Evolutionary conservation across 35 echinoderm and acorn worm species (phyloP).

Genomic region (Lytechinus pictus): DNA sequence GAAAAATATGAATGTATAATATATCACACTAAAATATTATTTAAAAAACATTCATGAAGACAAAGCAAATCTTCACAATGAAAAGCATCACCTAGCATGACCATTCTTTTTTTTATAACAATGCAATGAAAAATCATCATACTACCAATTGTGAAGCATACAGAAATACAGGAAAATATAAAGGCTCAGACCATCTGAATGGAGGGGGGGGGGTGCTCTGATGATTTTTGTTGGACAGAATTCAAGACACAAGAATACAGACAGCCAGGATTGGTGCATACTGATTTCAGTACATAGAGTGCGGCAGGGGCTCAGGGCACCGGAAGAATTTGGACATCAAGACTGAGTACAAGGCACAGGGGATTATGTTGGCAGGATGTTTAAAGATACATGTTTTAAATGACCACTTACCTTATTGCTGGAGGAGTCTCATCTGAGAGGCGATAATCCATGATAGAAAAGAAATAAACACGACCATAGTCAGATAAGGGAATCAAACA

Average conservation of each 20-base stretch:
- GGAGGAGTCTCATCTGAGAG: slow-evolving; percentile 6
- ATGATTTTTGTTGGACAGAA: background rate
- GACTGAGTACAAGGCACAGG: background rate
- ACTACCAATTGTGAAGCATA: background rate
- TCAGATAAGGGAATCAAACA: slow-evolving; percentile 5
- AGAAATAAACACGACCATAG: slow-evolving; percentile 26
- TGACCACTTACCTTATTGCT: slow-evolving; percentile 23
- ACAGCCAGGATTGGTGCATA: background rate
- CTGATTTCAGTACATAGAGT: background rate
- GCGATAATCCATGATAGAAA: slow-evolving; percentile 45
- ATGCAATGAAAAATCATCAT: background rate
- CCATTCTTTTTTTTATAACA: background rate
- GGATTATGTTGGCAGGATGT: background rate
- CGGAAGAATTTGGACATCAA: background rate
- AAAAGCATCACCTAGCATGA: background rate
- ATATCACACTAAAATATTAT: background rate
- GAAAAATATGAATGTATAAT: background rate
- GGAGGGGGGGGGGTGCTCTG: background rate
- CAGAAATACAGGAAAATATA: background rate
- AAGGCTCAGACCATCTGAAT: background rate
- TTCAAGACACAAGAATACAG: background rate
- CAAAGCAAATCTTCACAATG: background rate
- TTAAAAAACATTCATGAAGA: background rate
- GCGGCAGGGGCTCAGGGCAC: background rate
- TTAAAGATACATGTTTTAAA: background rate